Evolutionary conservation across 2,113 vertebrate species (phyloP), one percentile per base, ranked within the genome.

Genomic region (Polypterus senegalus): DNA sequence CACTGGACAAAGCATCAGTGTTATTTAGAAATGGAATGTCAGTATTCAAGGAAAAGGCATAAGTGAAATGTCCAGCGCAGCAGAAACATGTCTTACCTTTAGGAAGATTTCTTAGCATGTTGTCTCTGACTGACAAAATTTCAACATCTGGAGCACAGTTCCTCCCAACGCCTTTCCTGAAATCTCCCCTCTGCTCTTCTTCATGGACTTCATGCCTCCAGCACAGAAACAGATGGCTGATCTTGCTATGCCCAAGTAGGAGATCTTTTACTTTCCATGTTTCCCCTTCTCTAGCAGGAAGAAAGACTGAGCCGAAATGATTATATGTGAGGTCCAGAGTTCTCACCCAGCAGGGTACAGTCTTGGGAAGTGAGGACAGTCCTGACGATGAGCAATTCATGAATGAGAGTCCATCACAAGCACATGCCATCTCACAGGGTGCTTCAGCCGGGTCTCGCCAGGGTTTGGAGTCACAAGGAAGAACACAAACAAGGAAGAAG

Each of bases 61-160:
- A 27, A 27, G 27, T 27, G 27, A 27, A 27, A 27, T 27, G 27
- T 27, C 27, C 27, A 27, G 27, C 27, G 2, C 2, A 27, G 27
- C 27, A 27, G 27, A 51, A 63, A 43, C 1, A 7, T 53, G 49
- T 66, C 91, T 92, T 79, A 95, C 92, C 91, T 71, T 71, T 69
- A 66, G 91, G 91, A 66, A 88, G 62, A 46, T 57, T n/a, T 1
- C 62, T 66, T 3, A 96, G 85, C 46, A 77, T 76, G 73, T 96
- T 94, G 76, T 79, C 81, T 67, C 86, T 83, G 63, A 77, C 66
- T 70, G 81, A 85, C 45, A 94, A 63, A 61, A 81, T 69, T 72
- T 79, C 75, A 57, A 88, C 76, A 70, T 70, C 9, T 58, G 84
- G 81, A 67, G 79, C 83, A 84, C 86, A 88, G 3, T 76, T 68